Evolutionary conservation across 2,113 vertebrate genomes (phyloP).

Genomic region (Eptesicus fuscus): DNA sequence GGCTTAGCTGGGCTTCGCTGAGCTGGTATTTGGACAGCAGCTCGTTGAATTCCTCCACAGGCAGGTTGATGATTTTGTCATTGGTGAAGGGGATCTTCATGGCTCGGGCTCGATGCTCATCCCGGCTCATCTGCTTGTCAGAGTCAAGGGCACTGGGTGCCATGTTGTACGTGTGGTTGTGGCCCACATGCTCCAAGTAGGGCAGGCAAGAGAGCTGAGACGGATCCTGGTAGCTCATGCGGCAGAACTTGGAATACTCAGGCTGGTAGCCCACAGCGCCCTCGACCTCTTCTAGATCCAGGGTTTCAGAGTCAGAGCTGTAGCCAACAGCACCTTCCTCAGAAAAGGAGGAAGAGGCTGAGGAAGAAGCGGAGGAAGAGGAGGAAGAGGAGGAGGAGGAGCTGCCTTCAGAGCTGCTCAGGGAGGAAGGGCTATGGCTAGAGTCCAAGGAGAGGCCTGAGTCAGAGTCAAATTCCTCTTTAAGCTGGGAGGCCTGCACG

Average conservation of each 20-base stretch:
- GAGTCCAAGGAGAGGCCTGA: constrained; percentile 98
- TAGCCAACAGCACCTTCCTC: constrained; percentile 98
- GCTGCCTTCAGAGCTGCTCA: constrained; percentile 94
- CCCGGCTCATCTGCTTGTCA: constrained; percentile 93
- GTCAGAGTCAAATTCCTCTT: constrained; percentile 97
- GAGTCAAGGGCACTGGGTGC: constrained; percentile 82
- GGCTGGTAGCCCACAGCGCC: constrained; percentile 94
- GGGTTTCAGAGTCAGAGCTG: constrained; percentile 95
- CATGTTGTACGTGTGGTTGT: constrained; percentile 99
- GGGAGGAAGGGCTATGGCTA: constrained; percentile 94
- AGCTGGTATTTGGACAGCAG: constrained; percentile 96
- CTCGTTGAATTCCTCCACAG: constrained; percentile 99
- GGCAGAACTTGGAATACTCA: constrained; percentile 96
- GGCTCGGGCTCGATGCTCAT: constrained; percentile 93
- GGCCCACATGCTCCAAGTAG: constrained; percentile 93
- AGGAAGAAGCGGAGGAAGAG: constrained; percentile 88
- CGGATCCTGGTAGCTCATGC: constrained; percentile 97
- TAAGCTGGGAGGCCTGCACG: constrained; percentile 93
- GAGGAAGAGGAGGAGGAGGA: constrained; percentile 89
- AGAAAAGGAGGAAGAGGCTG: constrained; percentile 88
- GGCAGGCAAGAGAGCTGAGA: constrained; percentile 92
- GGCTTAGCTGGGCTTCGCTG: constrained; percentile 94
- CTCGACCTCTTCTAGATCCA: constrained; percentile 89
- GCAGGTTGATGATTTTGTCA: constrained; percentile 98
- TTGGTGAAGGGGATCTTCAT: constrained; percentile 99